Evolutionary conservation across 2,888 invertebrate species (phyloP), one percentile per base, ranked within the genome.

Genomic region (Eutolmus rufibarbis): DNA sequence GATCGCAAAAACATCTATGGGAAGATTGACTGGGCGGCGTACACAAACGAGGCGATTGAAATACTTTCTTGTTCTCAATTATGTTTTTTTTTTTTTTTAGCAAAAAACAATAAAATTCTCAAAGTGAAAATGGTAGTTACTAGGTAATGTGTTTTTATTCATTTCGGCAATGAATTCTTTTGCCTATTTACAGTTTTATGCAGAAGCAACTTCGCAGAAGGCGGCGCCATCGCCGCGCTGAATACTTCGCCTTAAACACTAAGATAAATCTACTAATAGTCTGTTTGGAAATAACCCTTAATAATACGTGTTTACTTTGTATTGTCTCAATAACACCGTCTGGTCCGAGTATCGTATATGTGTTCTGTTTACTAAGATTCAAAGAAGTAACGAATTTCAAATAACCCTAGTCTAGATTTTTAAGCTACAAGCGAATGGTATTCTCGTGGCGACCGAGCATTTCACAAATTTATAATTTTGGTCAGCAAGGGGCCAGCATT

Each of bases 241-340:
- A 66, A 66, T 66, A 66, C 66, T 66, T 66, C 66, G 76, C 37
- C 76, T 76, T 76, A 76, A 76, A 66, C 66, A 66, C 66, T 66
- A 78, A 40, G 78, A 23, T 78, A 78, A 43, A 40, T 78, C 40
- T 37, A 43, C 34, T 84, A 66, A 23, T 82, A 57, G 40, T 66
- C 23, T 31, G 19, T 84, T 84, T 84, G 74, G 84, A 84, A 84
- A 84, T 37, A 66, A 81, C 31, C 19, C 66, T 84, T 66, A 57
- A 37, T 84, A 74, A 74, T 74, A 23, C n/a, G 57, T 57, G 57
- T 84, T 74, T 40, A 37, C 76, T 40, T 74, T 84, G 74, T 84
- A 84, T 84, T 84, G 84, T 84, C 84, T 66, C 51, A 74, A 66
- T 84, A 84, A 57, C 84, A 84, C 84, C 66, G 66, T 84, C 84